Evolutionary conservation across 2,113 vertebrate species (phyloP), one percentile per base, ranked within the genome.

Genomic region (Seriola dumerili): DNA sequence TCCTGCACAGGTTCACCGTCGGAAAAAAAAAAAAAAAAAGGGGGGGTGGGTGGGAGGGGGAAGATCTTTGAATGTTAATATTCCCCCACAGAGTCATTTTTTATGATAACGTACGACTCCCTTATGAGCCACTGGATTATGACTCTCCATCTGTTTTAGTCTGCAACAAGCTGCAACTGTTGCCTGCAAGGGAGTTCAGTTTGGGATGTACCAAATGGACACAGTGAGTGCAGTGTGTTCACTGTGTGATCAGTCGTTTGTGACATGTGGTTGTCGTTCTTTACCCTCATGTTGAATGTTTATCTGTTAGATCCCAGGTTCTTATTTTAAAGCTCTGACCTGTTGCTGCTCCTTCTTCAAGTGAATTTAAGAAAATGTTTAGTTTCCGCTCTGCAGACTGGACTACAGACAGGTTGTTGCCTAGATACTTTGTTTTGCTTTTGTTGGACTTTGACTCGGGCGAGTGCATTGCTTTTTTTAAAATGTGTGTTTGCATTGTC

Each of bases 341-440:
- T 62, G 19, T 38, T 34, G 5, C 11, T 54, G n/a, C 44, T 65
- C 25, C 8, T 19, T 40, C n/a, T 36, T 58, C 10, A 48, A 74
- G 7, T 54, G 5, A 65, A 42, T 14, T 59, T 4, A 48, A 62
- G 48, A 59, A 42, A 57, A 13, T 50, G 42, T 81, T 61, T 62
- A 50, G 46, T 72, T 86, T 81, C 62, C 3, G 8, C 74, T 62
- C 46, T 57, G 8, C 70, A 54, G 14, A 50, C 57, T 42, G 40
- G 40, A 42, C 40, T 42, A 42, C 40, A 42, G 40, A 50, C 54
- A 74, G 58, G 69, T 87, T 64, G 78, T 85, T 78, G 73, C 59
- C 73, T 71, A 38, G 75, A 67, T 65, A 81, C 12, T 69, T n/a
- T 79, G 61, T 85, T 88, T 84, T 71, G 13, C 76, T 52, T 29